phyloP scores from a whole-genome alignment of 2,888 invertebrate species.

The Mactromeris polynyma region DNA sequence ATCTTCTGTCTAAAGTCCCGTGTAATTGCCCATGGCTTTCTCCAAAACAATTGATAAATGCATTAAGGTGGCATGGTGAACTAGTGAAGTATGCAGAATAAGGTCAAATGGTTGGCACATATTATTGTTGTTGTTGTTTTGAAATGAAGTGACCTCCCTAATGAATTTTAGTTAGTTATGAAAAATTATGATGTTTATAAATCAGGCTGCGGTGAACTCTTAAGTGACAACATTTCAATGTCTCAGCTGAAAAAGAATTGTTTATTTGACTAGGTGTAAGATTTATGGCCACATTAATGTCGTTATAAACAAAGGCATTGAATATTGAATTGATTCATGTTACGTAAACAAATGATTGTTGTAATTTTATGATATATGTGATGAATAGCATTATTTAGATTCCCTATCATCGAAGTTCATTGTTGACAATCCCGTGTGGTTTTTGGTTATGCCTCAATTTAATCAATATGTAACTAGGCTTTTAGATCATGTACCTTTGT shows the following conservation, averaged over 20 bases:
- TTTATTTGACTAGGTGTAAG: neutral
- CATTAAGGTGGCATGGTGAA: too few species aligned
- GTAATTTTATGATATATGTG: neutral
- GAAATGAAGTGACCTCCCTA: constrained; percentile 6
- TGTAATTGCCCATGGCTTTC: too few species aligned
- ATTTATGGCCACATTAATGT: neutral
- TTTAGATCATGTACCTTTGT: too few species aligned
- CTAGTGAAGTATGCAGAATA: too few species aligned
- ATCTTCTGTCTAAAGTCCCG: too few species aligned
- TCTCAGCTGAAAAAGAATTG: neutral
- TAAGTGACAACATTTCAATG: neutral
- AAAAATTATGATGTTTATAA: neutral
- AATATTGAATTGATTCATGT: constrained; percentile 20
- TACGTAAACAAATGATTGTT: constrained; percentile 37
- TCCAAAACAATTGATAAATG: too few species aligned
- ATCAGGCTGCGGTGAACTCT: neutral
- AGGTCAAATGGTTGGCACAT: neutral
- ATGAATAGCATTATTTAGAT: neutral
- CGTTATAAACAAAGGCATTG: constrained; percentile 20
- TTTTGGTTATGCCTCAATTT: too few species aligned
- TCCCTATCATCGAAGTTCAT: neutral
- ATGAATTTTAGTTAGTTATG: neutral
- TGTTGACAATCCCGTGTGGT: neutral
- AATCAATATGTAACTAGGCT: too few species aligned
- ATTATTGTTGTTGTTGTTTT: neutral